A percentile compares a stretch with the other conserved stretches of the same genome.
These are phyloP conservation scores for Scylla paramamosain DNA, from an alignment of 1,140 invertebrate species.

Conservation along the genomic window DNA sequence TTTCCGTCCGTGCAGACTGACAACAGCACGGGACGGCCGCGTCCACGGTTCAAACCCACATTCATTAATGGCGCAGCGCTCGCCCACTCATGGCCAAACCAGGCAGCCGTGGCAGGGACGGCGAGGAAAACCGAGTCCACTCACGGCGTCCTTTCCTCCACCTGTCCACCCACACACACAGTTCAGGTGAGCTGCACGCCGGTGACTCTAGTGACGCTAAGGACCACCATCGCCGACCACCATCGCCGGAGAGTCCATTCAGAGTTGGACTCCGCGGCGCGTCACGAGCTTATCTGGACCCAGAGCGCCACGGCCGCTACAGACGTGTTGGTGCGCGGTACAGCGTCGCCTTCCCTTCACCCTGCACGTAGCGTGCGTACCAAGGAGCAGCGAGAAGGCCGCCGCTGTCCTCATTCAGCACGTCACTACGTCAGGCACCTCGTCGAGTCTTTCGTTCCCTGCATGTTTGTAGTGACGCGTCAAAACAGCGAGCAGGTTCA, in stretches of 20 bases:
- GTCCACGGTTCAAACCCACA: neutral
- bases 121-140: neutral
- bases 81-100: conserved; percentile 20
- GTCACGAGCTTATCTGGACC: no score
- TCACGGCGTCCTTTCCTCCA: neutral
- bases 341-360: no score
- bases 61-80: conserved; percentile 35
- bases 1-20: neutral
- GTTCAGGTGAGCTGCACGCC: neutral
- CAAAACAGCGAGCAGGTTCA: neutral
- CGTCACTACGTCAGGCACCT: no score
- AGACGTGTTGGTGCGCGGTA: no score
- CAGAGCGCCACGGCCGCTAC: no score
- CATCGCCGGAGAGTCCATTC: neutral
- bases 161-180: neutral
- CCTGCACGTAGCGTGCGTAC: no score
- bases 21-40: neutral
- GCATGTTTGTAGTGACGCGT: neutral
- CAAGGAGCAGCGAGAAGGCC: no score
- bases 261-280: no score
- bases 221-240: neutral
- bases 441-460: neutral
- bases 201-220: neutral
- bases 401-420: no score
- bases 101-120: neutral